These are phyloP conservation scores for Fregetta grallaria DNA, from an alignment of 2,113 vertebrate species.

Conservation along the genomic window DNA sequence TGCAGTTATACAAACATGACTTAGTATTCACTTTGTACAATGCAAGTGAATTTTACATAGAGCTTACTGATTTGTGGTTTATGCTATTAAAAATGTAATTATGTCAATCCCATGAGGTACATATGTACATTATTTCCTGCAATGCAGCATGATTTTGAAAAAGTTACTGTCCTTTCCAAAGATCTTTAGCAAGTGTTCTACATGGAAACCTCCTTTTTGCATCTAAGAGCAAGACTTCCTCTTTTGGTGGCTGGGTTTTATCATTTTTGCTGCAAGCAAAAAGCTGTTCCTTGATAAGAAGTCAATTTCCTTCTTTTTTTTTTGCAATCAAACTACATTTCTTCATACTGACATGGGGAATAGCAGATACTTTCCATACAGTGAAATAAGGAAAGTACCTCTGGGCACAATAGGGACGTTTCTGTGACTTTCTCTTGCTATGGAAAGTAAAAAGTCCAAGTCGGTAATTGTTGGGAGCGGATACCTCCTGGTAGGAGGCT, in stretches of 20 bases:
- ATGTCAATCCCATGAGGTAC: neutral
- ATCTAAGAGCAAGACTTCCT: neutral
- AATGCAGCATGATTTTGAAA: neutral
- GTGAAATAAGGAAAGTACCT: neutral
- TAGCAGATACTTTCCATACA: neutral
- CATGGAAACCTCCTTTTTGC: neutral
- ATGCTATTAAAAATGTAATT: neutral
- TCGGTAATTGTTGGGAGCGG: neutral
- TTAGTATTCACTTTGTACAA: neutral
- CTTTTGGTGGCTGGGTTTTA: neutral
- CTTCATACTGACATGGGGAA: neutral
- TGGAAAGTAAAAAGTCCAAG: neutral
- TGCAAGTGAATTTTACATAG: neutral
- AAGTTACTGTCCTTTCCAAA: neutral
- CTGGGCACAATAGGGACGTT: fast-evolving
- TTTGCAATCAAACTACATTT: neutral
- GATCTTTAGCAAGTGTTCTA: neutral
- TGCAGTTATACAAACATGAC: neutral
- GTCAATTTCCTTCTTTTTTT: neutral
- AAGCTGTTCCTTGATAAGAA: neutral
- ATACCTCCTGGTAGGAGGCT: neutral
- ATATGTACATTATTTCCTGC: neutral
- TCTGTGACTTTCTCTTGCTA: neutral
- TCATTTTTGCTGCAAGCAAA: neutral
- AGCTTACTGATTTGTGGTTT: neutral